phyloP scores from a whole-genome alignment of 92 coral and sea anemone genomes.

The Desmophyllum pertusum region DNA sequence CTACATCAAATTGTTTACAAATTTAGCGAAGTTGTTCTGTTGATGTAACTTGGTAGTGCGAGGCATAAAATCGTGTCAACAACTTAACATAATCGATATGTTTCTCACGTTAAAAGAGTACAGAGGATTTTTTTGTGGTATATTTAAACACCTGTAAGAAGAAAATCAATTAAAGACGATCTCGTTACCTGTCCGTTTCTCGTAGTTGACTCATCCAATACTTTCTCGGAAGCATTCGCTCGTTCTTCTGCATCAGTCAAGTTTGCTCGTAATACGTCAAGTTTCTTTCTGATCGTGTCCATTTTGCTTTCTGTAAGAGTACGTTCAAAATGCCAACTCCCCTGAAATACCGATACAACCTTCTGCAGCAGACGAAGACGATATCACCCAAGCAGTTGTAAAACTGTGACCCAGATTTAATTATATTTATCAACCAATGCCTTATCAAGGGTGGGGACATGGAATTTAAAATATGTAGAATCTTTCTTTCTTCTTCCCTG shows the following conservation, averaged over 20 bases:
- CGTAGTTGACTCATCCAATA: conserved; percentile 62
- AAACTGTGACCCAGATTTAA: background rate
- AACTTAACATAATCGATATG: background rate
- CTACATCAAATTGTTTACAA: background rate
- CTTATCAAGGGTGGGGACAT: conserved; percentile 17
- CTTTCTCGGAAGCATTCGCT: conserved; percentile 81
- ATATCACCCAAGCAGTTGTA: background rate
- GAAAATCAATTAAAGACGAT: background rate
- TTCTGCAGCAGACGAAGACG: background rate
- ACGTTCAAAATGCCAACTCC: background rate
- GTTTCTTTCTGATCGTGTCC: conserved; percentile 95
- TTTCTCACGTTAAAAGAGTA: background rate
- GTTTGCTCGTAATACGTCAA: conserved; percentile 66
- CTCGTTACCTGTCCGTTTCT: conserved; percentile 68
- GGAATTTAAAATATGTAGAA: conserved; percentile 29
- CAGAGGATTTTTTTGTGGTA: background rate
- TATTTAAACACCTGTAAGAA: background rate
- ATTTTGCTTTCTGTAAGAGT: conserved; percentile 46
- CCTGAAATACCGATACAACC: background rate
- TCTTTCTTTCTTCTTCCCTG: background rate
- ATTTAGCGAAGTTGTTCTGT: background rate
- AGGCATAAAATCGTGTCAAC: too few relatives aligned
- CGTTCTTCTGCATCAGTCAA: conserved; percentile 82
- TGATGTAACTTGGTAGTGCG: background rate
- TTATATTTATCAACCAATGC: background rate